Percentiles rank a stretch among this genome's conserved stretches.
Evolutionary conservation across 2,797 vertebrate species (phyloP).

Genomic region (Micrastur ruficollis): DNA sequence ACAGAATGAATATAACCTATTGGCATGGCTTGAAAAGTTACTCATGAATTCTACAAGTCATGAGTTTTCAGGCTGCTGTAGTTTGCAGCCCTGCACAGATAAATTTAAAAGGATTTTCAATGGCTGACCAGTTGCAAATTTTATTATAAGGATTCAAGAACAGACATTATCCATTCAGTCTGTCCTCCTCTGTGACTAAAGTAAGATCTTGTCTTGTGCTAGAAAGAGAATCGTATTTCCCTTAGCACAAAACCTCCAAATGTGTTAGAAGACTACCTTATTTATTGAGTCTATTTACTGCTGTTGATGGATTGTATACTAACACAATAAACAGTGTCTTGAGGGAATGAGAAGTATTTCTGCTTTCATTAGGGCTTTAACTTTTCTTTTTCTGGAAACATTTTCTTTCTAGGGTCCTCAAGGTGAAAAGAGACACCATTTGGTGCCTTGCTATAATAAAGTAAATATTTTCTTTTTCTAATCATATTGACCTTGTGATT

Average conservation of each 20-base stretch:
- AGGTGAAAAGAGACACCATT: constrained; percentile 54
- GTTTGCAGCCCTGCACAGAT: background rate
- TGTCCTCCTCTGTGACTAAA: constrained; percentile 37
- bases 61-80: background rate
- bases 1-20: background rate
- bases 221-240: constrained; percentile 55
- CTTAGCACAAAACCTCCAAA: constrained; percentile 56
- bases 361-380: constrained; percentile 59
- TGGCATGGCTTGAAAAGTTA: background rate
- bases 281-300: constrained; percentile 69
- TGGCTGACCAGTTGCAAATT: background rate
- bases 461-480: constrained; percentile 37
- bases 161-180: background rate
- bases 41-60: background rate
- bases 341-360: constrained; percentile 64
- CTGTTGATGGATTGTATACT: constrained; percentile 70
- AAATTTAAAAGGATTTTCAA: background rate
- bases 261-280: constrained; percentile 59
- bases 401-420: constrained; percentile 65
- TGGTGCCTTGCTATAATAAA: constrained; percentile 13
- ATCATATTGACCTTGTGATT: constrained; percentile 33
- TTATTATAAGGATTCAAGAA: background rate
- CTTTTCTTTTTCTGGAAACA: constrained; percentile 54
- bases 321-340: constrained; percentile 55
- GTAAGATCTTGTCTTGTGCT: constrained; percentile 43